These are phyloP conservation scores for Leptopilina boulardi DNA, from an alignment of 1,140 invertebrate genomes.

Conservation along the genomic window DNA sequence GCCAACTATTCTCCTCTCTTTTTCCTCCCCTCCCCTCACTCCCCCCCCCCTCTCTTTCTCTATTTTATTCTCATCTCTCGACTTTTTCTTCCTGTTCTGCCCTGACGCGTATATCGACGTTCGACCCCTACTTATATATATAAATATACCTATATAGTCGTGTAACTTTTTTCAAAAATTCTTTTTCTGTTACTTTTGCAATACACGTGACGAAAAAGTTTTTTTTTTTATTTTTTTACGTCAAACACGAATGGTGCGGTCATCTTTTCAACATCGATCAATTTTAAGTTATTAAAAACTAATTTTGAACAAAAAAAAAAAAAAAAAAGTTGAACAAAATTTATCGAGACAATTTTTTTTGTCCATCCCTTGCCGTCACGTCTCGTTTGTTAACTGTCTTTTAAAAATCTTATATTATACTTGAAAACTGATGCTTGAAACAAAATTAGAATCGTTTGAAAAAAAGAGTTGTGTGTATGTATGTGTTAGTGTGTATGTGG, in stretches of 20 bases:
- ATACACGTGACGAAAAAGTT: constrained; percentile 4
- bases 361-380: neutral
- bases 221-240: neutral
- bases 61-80: neutral
- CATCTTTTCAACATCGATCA: constrained; percentile 14
- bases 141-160: too few relatives aligned
- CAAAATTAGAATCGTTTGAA: constrained; percentile 4
- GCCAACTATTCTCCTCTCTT: neutral
- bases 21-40: neutral
- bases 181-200: neutral
- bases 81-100: neutral
- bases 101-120: constrained; percentile 12
- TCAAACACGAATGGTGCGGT: neutral
- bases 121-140: neutral
- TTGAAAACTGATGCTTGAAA: neutral
- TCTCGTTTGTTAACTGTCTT: constrained; percentile 1
- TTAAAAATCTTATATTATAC: neutral
- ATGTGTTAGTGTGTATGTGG: too few relatives aligned
- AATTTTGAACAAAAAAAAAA: constrained; percentile 14
- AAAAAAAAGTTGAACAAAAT: neutral
- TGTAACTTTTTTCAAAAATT: constrained; percentile 11
- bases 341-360: neutral
- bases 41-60: neutral
- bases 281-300: constrained; percentile 16
- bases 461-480: neutral